Evolutionary conservation across 2,113 vertebrate genomes (phyloP).

Genomic region (Isichthys henryi): DNA sequence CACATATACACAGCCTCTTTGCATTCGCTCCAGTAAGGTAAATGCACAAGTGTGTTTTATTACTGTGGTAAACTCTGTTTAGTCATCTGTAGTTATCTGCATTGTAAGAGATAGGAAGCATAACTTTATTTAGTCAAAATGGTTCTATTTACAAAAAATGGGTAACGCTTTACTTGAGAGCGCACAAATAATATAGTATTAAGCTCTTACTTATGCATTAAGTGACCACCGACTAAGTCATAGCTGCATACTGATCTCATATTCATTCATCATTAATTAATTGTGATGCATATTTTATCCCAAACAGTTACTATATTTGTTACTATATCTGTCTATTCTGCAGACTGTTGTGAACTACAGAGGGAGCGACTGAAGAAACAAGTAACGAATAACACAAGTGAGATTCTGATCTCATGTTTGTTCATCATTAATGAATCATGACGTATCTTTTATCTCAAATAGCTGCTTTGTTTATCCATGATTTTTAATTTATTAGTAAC

Average conservation of each 20-base stretch:
- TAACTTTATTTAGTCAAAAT: not conserved
- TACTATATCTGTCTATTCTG: too few relatives aligned
- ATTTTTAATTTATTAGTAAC: not conserved
- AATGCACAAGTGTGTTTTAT: not conserved
- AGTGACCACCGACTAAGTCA: not conserved
- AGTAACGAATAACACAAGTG: too few relatives aligned
- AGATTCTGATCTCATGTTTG: too few relatives aligned
- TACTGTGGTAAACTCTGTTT: not conserved
- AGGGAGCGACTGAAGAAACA: too few relatives aligned
- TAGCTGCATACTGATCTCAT: not conserved
- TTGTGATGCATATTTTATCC: too few relatives aligned
- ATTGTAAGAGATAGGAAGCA: not conserved
- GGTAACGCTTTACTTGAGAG: not conserved
- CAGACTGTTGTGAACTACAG: too few relatives aligned
- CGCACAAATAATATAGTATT: not conserved
- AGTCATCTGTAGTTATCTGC: not conserved
- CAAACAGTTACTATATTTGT: too few relatives aligned
- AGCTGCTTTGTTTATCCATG: too few relatives aligned
- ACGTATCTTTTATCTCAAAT: not conserved
- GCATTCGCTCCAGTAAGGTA: not conserved
- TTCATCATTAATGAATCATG: not conserved
- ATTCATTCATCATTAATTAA: not conserved
- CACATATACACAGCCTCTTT: not conserved
- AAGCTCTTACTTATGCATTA: not conserved
- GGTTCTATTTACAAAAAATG: not conserved